Conservation (phyloP, 2,888 invertebrate genomes). For the Folsomia manolachei region DNA sequence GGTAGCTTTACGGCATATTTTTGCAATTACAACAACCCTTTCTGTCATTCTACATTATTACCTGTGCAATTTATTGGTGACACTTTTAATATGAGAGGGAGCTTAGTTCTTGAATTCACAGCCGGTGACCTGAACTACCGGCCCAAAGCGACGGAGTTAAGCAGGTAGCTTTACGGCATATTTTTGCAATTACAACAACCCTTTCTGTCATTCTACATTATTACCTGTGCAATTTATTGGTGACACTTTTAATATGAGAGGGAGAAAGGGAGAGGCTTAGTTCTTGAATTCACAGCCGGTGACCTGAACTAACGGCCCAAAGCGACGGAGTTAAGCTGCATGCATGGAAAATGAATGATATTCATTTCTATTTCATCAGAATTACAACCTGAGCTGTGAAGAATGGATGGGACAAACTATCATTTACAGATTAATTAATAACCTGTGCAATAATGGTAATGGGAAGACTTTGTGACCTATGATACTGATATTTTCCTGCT, state of each 20-base stretch:
- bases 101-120: too few species aligned
- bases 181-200: slow-evolving; percentile 4
- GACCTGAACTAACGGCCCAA: neutral
- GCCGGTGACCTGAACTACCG: too few species aligned
- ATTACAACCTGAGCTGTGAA: too few species aligned
- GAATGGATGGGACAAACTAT: neutral
- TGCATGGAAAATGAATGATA: too few species aligned
- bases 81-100: too few species aligned
- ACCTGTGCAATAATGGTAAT: neutral
- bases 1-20: slow-evolving; percentile 3
- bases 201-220: neutral
- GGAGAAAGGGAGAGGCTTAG: neutral
- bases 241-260: neutral
- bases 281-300: neutral
- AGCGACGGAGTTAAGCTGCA: too few species aligned
- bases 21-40: neutral
- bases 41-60: neutral
- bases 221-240: neutral
- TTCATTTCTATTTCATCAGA: neutral
- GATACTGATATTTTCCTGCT: neutral
- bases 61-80: too few species aligned
- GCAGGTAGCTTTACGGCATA: too few species aligned
- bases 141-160: too few species aligned
- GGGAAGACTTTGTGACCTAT: neutral
- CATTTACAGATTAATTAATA: neutral